Percentiles rank a stretch among this genome's conserved stretches.
Conservation (phyloP, 1,140 invertebrate genomes). For the Drosophila sp. region DNA sequence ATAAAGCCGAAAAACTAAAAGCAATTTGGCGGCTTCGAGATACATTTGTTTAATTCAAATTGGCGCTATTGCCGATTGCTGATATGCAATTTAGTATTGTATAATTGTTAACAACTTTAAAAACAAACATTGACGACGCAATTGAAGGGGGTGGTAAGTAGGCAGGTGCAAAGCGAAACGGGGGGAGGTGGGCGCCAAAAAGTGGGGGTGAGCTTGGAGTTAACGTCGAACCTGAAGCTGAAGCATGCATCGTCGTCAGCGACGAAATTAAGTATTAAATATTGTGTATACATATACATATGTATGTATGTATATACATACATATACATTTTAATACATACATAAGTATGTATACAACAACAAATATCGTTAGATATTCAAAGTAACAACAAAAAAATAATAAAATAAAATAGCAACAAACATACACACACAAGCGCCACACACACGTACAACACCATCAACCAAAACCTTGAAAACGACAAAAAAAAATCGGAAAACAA, state of each 20-base stretch:
- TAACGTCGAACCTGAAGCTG: background rate
- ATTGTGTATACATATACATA: constrained; percentile 20
- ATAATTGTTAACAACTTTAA: constrained; percentile 52
- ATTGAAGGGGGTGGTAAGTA: constrained; percentile 21
- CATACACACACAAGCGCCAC: background rate
- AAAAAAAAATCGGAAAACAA: constrained; percentile 41
- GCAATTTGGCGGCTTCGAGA: too few species aligned
- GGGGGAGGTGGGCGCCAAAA: constrained; percentile 9
- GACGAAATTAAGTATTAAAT: constrained; percentile 3
- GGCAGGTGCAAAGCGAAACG: too few species aligned
- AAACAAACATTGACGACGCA: constrained; percentile 33
- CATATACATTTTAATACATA: background rate
- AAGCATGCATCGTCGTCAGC: constrained; percentile 1
- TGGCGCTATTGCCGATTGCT: constrained; percentile 5
- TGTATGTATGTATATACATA: background rate
- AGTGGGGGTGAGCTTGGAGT: background rate
- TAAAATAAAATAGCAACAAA: constrained; percentile 17
- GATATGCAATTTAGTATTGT: constrained; percentile 42
- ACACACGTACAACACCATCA: constrained; percentile 33
- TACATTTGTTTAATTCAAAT: background rate
- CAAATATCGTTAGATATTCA: constrained; percentile 49
- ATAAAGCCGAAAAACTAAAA: too few species aligned
- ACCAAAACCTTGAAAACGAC: constrained; percentile 50
- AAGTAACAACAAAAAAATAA: constrained; percentile 33
- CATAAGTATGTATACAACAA: constrained; percentile 23